Evolutionary conservation across 2,797 vertebrate species (phyloP).

Genomic region (Passerculus sandwichensis): DNA sequence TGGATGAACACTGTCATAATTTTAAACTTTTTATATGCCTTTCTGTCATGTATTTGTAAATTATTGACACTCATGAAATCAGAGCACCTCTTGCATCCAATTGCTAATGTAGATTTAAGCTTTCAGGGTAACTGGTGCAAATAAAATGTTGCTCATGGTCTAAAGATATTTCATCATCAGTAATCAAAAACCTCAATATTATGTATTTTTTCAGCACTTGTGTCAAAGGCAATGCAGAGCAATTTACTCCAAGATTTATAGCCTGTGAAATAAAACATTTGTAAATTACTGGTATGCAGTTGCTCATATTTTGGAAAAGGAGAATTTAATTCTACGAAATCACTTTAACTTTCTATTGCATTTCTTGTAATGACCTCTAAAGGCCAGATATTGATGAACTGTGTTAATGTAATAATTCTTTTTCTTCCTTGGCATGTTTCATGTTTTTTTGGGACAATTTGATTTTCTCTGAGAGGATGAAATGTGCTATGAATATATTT

Average conservation of each 20-base stretch:
- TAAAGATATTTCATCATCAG: background rate
- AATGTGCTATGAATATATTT: background rate
- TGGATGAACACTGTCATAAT: background rate
- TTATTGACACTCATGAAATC: background rate
- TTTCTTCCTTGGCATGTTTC: background rate
- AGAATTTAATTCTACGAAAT: background rate
- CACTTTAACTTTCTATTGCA: background rate
- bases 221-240: background rate
- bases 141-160: background rate
- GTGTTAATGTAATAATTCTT: background rate
- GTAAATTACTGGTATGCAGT: background rate
- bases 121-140: background rate
- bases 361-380: background rate
- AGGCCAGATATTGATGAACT: background rate
- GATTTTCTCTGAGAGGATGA: background rate
- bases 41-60: background rate
- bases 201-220: background rate
- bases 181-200: background rate
- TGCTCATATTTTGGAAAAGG: background rate
- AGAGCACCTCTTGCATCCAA: background rate
- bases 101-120: background rate
- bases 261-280: conserved; percentile 23
- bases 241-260: background rate
- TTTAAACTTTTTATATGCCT: background rate
- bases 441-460: background rate